Base-by-base conservation (phyloP, 23 tunicate species). In the Diplosoma virens region DNA sequence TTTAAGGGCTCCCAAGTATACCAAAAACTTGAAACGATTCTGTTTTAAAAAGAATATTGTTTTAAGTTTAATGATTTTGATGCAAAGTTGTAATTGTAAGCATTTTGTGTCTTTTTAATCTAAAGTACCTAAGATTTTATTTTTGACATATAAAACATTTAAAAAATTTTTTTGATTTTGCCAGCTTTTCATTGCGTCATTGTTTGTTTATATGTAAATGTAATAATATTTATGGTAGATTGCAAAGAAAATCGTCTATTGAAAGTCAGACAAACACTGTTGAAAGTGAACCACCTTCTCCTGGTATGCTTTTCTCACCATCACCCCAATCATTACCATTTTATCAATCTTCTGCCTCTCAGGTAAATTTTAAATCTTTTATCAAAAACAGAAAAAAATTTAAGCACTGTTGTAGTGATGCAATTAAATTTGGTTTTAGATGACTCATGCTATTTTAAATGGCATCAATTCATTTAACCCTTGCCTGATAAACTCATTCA, bases 191-290 rank as follows among this genome's bases (percentile, higher is more conserved):
- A n/a, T n/a, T n/a, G n/a, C n/a, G n/a, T n/a, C n/a, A n/a, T n/a
- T n/a, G n/a, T n/a, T n/a, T n/a, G n/a, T n/a, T n/a, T n/a, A n/a
- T n/a, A n/a, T n/a, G n/a, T n/a, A n/a, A n/a, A n/a, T n/a, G n/a
- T n/a, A n/a, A n/a, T n/a, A n/a, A n/a, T n/a, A n/a, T n/a, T n/a
- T n/a, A n/a, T n/a, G n/a, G n/a, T n/a, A n/a, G n/a, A 16, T 72
- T 73, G 25, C 87, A 82, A 64, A 29, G 87, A 37, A 82, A 82
- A 31, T 30, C 87, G 25, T 82, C 87, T 0, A 17, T 82, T 16
- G 87, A 82, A 60, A 82, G 87, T 35, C 87, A 82, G 75, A 58
- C 86, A 59, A 82, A 78, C 33, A 82, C 75, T 21, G 64, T 72
- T 2, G 87, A 82, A 30, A 79, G 84, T 47, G 87, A 56, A 1